A percentile compares a stretch with the other conserved stretches of the same genome.
Conservation (phyloP, 30 jellyfish, hydroid and myxozoan species). For the Chironex yamaguchii region DNA sequence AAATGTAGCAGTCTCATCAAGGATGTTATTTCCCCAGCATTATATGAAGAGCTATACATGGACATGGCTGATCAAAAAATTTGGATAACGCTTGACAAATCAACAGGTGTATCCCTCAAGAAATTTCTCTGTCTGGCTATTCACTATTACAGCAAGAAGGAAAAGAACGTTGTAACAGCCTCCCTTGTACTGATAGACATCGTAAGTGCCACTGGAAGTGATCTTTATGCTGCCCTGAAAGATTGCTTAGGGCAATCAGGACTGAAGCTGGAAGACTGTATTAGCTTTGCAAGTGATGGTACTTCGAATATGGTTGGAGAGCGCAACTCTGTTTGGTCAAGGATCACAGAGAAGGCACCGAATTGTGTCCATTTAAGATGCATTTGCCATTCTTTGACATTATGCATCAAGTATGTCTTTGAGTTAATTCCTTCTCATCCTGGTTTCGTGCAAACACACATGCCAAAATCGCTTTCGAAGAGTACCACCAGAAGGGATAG, state of each 20-base stretch:
- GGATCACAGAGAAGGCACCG: not conserved
- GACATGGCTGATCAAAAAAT: not conserved
- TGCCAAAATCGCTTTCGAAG: constrained; percentile 73
- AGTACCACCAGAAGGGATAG: constrained; percentile 68
- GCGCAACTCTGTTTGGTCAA: not conserved
- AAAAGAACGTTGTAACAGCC: not conserved
- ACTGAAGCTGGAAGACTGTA: not conserved
- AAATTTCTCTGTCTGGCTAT: not conserved
- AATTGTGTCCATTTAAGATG: not conserved
- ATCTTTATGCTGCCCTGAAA: not conserved
- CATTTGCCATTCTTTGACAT: not conserved
- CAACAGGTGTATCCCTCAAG: not conserved
- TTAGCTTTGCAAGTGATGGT: not conserved
- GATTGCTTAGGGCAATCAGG: not conserved
- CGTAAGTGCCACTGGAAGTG: not conserved
- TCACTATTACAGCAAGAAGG: not conserved
- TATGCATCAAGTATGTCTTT: not conserved
- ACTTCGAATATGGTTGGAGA: constrained; percentile 22
- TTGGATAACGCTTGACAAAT: not conserved
- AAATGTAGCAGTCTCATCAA: not conserved
- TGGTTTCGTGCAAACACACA: constrained; percentile 39
- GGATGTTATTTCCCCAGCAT: not conserved
- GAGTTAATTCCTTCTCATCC: constrained; percentile 54
- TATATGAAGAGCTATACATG: not conserved
- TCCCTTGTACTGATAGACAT: not conserved